Percentiles rank a stretch among this genome's conserved stretches.
Conservation (phyloP, 2,113 vertebrate species). For the Protobothrops flavoviridis region DNA sequence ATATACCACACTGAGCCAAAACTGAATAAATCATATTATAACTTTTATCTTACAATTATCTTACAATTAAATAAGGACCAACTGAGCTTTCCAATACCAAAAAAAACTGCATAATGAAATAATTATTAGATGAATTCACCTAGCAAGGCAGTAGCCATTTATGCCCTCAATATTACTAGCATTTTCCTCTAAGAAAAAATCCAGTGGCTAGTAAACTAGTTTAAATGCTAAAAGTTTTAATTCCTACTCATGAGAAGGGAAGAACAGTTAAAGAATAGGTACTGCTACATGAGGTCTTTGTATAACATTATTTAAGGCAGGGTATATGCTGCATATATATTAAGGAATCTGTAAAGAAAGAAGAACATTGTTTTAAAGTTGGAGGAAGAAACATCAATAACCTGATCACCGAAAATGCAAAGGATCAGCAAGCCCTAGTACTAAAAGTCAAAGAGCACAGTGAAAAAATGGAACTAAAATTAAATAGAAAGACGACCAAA, state of each 20-base stretch:
- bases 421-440: background rate
- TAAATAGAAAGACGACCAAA: background rate
- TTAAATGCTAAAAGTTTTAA: background rate
- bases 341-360: background rate
- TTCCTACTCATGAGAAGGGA: background rate
- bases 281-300: background rate
- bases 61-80: background rate
- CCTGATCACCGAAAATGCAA: background rate
- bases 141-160: background rate
- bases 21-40: background rate
- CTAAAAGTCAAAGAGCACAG: background rate
- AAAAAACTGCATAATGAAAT: background rate
- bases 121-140: background rate
- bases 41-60: background rate
- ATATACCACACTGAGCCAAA: background rate
- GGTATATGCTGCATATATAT: background rate
- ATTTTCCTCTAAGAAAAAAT: background rate
- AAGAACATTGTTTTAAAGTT: background rate
- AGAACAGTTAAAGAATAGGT: background rate
- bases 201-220: background rate
- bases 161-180: background rate
- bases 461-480: background rate
- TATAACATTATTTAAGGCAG: background rate
- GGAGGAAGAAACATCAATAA: background rate
- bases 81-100: background rate